phyloP scores from a whole-genome alignment of 2,797 vertebrate species.

The Gambelia wislizenii region DNA sequence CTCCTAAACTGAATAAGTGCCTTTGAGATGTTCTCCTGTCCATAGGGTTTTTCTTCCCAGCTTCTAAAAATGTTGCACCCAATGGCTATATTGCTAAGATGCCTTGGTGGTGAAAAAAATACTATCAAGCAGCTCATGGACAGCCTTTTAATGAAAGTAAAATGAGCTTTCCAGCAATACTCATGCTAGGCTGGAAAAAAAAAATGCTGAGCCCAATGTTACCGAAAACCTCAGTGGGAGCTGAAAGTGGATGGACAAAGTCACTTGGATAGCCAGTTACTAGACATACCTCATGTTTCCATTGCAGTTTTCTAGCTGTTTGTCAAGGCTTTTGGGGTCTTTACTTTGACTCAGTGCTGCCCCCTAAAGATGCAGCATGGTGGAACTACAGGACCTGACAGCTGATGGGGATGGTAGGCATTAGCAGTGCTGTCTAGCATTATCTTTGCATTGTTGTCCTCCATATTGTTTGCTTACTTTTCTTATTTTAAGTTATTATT shows the following conservation, averaged over 20 bases:
- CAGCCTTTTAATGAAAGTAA: background rate
- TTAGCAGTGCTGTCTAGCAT: background rate
- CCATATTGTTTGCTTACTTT: background rate
- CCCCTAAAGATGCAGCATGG: no score
- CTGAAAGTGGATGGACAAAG: background rate
- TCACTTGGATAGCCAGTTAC: background rate
- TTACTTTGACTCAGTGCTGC: background rate
- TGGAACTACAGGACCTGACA: background rate
- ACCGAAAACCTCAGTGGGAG: background rate
- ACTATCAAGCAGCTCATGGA: background rate
- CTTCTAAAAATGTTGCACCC: background rate
- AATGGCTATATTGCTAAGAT: background rate
- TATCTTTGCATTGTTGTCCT: no score
- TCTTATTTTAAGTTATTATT: background rate
- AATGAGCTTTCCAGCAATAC: background rate
- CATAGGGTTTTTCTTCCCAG: background rate
- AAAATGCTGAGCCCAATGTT: background rate
- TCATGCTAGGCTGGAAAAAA: background rate
- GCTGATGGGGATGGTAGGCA: background rate
- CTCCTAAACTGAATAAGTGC: background rate
- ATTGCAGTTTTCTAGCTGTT: background rate
- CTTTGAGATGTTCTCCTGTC: background rate
- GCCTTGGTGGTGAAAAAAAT: background rate
- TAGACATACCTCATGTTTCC: background rate
- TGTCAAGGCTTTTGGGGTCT: background rate